phyloP scores from a whole-genome alignment of 2,888 invertebrate species.

The Oxyscelio sp. region DNA sequence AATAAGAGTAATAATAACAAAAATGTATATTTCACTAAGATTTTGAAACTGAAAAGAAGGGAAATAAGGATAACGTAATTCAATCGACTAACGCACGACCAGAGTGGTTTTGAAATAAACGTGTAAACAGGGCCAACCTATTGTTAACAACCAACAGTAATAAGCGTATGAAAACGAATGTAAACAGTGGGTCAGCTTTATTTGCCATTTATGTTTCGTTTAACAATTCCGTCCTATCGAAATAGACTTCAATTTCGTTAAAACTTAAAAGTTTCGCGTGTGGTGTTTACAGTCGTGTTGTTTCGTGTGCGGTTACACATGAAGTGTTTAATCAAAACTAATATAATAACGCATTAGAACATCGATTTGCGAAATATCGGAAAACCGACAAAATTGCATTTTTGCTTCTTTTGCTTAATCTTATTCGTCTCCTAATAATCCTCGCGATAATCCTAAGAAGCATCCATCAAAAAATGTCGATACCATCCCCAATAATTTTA shows the following conservation, averaged over 20 bases:
- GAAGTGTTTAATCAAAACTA: constrained; percentile 7
- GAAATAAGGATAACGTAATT: too few species aligned
- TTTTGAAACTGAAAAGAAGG: neutral
- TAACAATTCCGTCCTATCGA: neutral
- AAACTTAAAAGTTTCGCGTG: neutral
- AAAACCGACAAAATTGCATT: neutral
- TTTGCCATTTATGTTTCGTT: neutral
- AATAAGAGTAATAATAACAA: too few species aligned
- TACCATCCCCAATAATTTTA: constrained; percentile 19
- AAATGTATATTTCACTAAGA: neutral
- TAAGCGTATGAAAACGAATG: constrained; percentile 19
- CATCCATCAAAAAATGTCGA: constrained; percentile 36
- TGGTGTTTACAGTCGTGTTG: neutral
- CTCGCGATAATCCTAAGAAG: constrained; percentile 24
- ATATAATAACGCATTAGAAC: neutral
- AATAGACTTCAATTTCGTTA: neutral
- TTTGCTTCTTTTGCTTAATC: constrained; percentile 18
- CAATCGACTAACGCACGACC: neutral
- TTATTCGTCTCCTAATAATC: constrained; percentile 19
- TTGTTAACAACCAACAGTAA: constrained; percentile 3
- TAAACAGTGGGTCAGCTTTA: constrained; percentile 13
- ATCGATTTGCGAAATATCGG: constrained; percentile 7
- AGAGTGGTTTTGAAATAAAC: neutral
- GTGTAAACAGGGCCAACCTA: neutral
- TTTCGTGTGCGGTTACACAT: neutral